Evolutionary conservation across 2,113 vertebrate genomes (phyloP), one percentile per base, ranked within the genome.

Genomic region (Hyperopisus bebe): DNA sequence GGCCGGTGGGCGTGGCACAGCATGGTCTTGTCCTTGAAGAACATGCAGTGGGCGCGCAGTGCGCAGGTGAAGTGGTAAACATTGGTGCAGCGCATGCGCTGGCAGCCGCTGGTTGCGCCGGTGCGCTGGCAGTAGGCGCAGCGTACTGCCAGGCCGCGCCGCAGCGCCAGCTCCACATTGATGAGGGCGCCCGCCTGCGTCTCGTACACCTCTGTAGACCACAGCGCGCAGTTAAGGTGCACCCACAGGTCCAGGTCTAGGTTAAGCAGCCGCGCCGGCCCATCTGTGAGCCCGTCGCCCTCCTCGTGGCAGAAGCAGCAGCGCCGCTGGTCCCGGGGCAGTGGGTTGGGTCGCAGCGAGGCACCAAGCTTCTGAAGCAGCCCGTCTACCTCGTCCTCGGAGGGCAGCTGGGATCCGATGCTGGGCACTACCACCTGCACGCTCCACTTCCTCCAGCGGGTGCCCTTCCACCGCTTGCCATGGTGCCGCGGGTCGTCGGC

Each of bases 21-120:
- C 98, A 99, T 98, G 5, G 98, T 99, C 95, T 99, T 99, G 91
- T 99, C 98, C 95, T 99, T 99, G 94, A 99, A 99, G 95, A 99
- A 99, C 95, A 97, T 99, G 96, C 98, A 99, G 93, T 97, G 97
- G 90, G 98, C 98, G 95, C 96, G 96, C 92, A 98, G 95, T 55
- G 98, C 98, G 88, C 98, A 99, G 92, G 97, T 98, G 93, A 99
- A 99, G 96, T 99, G 98, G 93, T 99, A 99, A 88, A 97, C 96
- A 93, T 99, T 99, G 95, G 97, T 94, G 96, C 98, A 99, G 91
- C 98, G 97, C 70, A 99, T 96, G 6, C 98, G 96, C 95, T 99
- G 98, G 90, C 98, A 99, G 90, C 98, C 97, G 21, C 97, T 97
- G 50, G 98, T 99, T 92, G 98, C 98, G 0, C 98, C 98, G 2